Percentiles rank a stretch among this genome's conserved stretches.
These are phyloP conservation scores for Coluber constrictor DNA, from an alignment of 2,797 vertebrate species.

Conservation along the genomic window DNA sequence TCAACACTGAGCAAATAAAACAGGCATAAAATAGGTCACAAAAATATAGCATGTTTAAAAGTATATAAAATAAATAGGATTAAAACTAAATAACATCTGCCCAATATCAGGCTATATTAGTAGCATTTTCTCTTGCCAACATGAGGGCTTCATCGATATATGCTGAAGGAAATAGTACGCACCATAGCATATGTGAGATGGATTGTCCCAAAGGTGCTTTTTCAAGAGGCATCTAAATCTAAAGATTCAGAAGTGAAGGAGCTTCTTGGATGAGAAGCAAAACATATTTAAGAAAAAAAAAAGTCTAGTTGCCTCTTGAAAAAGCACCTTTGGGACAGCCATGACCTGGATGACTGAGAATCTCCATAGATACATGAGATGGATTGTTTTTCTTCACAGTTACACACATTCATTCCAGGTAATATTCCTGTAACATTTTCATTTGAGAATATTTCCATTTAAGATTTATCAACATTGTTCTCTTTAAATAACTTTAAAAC, in stretches of 20 bases:
- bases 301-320: neutral
- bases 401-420: neutral
- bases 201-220: neutral
- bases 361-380: neutral
- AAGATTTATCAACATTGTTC: neutral
- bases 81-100: neutral
- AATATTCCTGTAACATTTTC: neutral
- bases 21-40: neutral
- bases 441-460: neutral
- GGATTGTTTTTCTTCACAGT: neutral
- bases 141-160: neutral
- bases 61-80: neutral
- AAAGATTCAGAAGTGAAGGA: too few species aligned
- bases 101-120: neutral
- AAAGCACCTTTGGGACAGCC: neutral
- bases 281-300: neutral
- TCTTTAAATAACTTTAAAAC: neutral
- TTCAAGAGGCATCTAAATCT: neutral
- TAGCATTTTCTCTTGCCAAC: neutral
- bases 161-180: neutral
- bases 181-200: neutral
- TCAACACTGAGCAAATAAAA: neutral
- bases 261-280: neutral
- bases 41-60: neutral
- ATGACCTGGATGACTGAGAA: neutral